Percentiles rank a stretch among this genome's conserved stretches.
Evolutionary conservation across 2,797 vertebrate species (phyloP).

Genomic region (Alca torda): DNA sequence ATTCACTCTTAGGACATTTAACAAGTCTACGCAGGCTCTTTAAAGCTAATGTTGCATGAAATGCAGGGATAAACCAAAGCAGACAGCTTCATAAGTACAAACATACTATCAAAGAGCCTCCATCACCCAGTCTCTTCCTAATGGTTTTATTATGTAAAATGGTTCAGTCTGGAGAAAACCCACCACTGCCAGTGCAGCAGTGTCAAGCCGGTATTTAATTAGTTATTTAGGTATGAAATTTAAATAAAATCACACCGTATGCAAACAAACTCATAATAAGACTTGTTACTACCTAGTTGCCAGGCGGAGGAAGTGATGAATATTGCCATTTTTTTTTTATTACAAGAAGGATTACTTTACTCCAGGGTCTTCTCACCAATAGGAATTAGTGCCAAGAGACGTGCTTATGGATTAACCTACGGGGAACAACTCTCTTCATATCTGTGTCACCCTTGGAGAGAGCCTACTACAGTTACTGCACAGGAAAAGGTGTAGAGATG

Average conservation of each 20-base stretch:
- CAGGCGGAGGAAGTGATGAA: neutral
- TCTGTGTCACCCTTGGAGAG: neutral
- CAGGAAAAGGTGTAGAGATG: neutral
- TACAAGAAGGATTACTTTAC: neutral
- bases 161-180: neutral
- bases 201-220: neutral
- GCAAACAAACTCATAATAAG: neutral
- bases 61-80: conserved; percentile 4
- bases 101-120: neutral
- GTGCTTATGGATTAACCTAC: neutral
- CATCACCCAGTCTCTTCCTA: neutral
- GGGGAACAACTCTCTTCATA: neutral
- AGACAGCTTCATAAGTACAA: neutral
- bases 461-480: neutral
- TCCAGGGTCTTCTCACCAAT: neutral
- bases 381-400: neutral
- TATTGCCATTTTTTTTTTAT: neutral
- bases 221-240: neutral
- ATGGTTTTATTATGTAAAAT: neutral
- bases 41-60: conserved; percentile 53
- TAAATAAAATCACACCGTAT: neutral
- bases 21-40: conserved; percentile 20
- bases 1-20: conserved; percentile 21
- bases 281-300: neutral
- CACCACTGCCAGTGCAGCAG: neutral